Evolutionary conservation across 2,797 vertebrate species (phyloP).

Genomic region (Thripadectes ignobilis): DNA sequence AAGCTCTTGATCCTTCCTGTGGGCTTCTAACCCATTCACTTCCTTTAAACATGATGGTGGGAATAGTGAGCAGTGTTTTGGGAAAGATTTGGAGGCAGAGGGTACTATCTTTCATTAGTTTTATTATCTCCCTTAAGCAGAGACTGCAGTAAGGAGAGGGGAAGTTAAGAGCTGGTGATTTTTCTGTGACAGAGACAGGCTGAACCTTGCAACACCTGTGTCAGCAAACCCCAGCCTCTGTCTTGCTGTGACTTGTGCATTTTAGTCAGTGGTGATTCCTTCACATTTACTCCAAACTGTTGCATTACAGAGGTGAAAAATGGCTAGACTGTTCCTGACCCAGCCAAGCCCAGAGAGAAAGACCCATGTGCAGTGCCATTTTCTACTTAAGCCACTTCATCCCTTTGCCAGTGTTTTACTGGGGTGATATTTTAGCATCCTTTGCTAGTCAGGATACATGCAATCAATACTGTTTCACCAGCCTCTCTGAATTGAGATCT

Average conservation of each 20-base stretch:
- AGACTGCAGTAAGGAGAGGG: background rate
- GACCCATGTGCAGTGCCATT: background rate
- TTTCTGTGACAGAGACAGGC: background rate
- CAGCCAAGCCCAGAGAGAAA: background rate
- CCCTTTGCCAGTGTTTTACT: background rate
- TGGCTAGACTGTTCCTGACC: background rate
- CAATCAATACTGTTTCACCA: background rate
- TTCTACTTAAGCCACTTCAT: background rate
- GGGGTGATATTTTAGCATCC: background rate
- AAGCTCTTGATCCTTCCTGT: background rate
- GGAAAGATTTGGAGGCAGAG: background rate
- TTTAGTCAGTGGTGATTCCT: background rate
- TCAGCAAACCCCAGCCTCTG: background rate
- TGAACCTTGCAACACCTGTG: background rate
- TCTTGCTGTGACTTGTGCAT: background rate
- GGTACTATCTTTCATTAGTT: background rate
- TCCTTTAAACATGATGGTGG: background rate
- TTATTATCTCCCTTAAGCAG: background rate
- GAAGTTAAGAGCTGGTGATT: background rate
- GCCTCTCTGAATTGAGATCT: background rate
- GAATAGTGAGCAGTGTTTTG: background rate
- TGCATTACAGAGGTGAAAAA: background rate
- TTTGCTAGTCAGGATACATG: background rate
- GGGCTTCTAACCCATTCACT: background rate
- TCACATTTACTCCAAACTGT: background rate